Evolutionary conservation across 2,797 vertebrate species (phyloP).

Genomic region (Thaleichthys pacificus): DNA sequence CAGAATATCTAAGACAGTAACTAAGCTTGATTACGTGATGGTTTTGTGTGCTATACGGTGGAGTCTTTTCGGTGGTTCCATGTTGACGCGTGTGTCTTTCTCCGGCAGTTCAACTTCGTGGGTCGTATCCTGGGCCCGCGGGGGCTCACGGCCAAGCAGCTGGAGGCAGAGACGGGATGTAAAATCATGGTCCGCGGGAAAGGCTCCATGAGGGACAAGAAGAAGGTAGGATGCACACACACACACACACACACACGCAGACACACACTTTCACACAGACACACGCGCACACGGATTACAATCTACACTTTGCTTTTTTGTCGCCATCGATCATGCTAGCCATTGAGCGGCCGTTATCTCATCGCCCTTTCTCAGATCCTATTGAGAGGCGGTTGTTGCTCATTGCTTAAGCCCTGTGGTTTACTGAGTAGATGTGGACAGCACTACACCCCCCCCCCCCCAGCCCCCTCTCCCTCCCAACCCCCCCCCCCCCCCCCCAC

Average conservation of each 20-base stretch:
- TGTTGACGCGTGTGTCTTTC: not conserved
- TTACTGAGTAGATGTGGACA: not conserved
- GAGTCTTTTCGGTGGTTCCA: not conserved
- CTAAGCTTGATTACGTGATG: not conserved
- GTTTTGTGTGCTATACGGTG: not conserved
- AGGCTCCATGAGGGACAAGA: slow-evolving; percentile 95
- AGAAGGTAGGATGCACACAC: slow-evolving; percentile 81
- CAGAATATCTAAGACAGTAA: not conserved
- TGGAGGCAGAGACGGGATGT: slow-evolving; percentile 93
- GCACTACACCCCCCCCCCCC: not conserved
- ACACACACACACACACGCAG: not conserved
- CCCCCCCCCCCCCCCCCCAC: too few species aligned
- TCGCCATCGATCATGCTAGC: not conserved
- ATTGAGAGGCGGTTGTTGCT: not conserved
- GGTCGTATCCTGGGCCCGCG: slow-evolving; percentile 92
- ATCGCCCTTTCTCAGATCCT: not conserved
- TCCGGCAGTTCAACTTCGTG: slow-evolving; percentile 90
- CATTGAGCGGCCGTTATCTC: not conserved
- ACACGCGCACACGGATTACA: not conserved
- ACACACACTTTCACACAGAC: not conserved
- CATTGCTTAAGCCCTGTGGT: not conserved
- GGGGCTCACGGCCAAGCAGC: slow-evolving; percentile 91
- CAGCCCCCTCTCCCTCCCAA: too few species aligned
- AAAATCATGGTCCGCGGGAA: slow-evolving; percentile 96
- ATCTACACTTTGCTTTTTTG: not conserved